Base-by-base conservation (phyloP, 1,140 invertebrate genomes). In the Daktulosphaira vitifoliae region DNA sequence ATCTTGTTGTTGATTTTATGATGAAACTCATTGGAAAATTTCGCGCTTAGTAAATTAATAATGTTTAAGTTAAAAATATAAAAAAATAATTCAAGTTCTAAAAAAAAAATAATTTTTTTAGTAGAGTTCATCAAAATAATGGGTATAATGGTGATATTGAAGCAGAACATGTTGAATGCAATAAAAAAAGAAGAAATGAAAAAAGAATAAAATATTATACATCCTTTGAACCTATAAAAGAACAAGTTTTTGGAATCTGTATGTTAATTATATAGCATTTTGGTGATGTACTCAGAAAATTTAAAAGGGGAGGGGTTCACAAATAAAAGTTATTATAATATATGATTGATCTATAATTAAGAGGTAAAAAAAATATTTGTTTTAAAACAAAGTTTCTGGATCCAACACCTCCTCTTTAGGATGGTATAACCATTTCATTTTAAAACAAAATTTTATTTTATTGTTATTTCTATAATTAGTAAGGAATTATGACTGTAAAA, bases 1-100 rank as follows among this genome's bases (percentile, higher is more conserved):
- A 78, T 66, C 75, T 76, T 68, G 67, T 78, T 6, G 77, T 76
- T 70, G 69, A 71, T 25, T 69, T 78, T 59, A 74, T 77, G 7
- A 72, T 73, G 66, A 73, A 77, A 72, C 73, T 78, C 33, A 65
- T 78, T 11, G 77, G 77, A 25, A 51, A 64, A 46, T 52, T 67
- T 18, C 18, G 66, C 48, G 33, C 50, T 13, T 54, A 66, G 65
- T 66, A 11, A 59, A n/a, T n/a, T n/a, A n/a, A n/a, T n/a, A n/a
- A n/a, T n/a, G 65, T 66, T 33, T 33, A 6, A 6, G 11, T 33
- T 33, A 33, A 33, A 33, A 11, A 25, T 33, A 20, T 33, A 33
- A 5, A 33, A 6, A 33, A 33, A 6, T 5, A 5, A 33, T 33
- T 6, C 11, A 33, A 6, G 5, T 33, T 33, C 5, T 33, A 33